Evolutionary conservation across 2,113 vertebrate species (phyloP).

Genomic region (Morone chrysops): DNA sequence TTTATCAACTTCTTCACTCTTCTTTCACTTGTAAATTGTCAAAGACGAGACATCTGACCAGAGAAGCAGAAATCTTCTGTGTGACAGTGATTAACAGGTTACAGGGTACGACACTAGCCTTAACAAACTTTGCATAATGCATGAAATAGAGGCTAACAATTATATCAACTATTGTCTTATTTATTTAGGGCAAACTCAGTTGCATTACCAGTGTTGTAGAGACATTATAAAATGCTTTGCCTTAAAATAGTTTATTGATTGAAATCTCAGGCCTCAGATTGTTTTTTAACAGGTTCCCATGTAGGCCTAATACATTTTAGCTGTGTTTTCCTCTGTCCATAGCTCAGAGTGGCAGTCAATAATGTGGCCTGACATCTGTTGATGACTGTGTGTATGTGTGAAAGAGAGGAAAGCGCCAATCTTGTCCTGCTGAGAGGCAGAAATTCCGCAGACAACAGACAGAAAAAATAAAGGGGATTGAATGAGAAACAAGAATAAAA

Average conservation of each 20-base stretch:
- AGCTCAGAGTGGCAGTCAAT: conserved; percentile 17
- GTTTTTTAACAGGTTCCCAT: not conserved
- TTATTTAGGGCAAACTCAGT: not conserved
- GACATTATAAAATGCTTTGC: not conserved
- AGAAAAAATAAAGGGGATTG: not conserved
- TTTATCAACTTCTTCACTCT: not conserved
- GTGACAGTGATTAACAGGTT: not conserved
- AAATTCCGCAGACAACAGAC: not conserved
- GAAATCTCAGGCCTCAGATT: not conserved
- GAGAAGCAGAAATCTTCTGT: not conserved
- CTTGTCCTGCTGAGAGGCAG: conserved; percentile 16
- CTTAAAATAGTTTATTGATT: not conserved
- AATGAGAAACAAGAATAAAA: not conserved
- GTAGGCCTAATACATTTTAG: not conserved
- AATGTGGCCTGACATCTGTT: conserved; percentile 12
- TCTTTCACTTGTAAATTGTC: not conserved
- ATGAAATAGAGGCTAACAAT: not conserved
- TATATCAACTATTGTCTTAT: not conserved
- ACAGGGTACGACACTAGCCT: not conserved
- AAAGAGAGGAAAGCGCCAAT: not conserved
- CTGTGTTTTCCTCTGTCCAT: not conserved
- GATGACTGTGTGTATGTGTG: not conserved
- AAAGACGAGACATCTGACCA: not conserved
- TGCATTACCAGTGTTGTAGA: not conserved
- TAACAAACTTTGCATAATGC: not conserved